phyloP scores from a whole-genome alignment of 2,113 vertebrate genomes.

The Ptilonorhynchus violaceus region DNA sequence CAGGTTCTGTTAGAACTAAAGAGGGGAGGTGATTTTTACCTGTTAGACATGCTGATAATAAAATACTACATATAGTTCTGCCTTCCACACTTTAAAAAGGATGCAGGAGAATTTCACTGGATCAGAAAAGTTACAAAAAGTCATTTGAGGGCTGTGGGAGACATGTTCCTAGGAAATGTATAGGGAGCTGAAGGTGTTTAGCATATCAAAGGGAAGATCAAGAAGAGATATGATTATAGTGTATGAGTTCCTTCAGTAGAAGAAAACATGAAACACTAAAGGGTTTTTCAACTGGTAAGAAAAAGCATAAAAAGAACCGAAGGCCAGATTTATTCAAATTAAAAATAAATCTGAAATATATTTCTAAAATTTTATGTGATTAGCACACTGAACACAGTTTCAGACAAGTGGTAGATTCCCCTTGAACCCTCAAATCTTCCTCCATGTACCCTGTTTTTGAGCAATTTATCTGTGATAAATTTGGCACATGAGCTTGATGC shows the following conservation, averaged over 20 bases:
- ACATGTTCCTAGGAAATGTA: constrained; percentile 41
- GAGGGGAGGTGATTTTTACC: constrained; percentile 59
- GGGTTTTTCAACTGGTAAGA: constrained; percentile 28
- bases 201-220: constrained; percentile 62
- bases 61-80: constrained; percentile 57
- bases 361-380: constrained; percentile 10
- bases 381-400: not conserved
- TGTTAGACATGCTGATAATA: constrained; percentile 59
- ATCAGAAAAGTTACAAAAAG: constrained; percentile 67
- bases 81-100: constrained; percentile 42
- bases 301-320: constrained; percentile 47
- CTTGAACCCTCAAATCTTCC: not conserved
- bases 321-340: constrained; percentile 40
- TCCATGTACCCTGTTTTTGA: not conserved
- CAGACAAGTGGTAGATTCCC: not conserved
- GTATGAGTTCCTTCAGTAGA: constrained; percentile 10
- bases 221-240: constrained; percentile 40
- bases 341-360: constrained; percentile 35
- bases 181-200: constrained; percentile 35
- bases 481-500: not conserved
- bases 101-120: constrained; percentile 50
- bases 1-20: constrained; percentile 59
- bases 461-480: not conserved
- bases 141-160: constrained; percentile 57
- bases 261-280: constrained; percentile 22